Evolutionary conservation across 2,113 vertebrate species (phyloP), one percentile per base, ranked within the genome.

Genomic region (Brevimyrus niger): DNA sequence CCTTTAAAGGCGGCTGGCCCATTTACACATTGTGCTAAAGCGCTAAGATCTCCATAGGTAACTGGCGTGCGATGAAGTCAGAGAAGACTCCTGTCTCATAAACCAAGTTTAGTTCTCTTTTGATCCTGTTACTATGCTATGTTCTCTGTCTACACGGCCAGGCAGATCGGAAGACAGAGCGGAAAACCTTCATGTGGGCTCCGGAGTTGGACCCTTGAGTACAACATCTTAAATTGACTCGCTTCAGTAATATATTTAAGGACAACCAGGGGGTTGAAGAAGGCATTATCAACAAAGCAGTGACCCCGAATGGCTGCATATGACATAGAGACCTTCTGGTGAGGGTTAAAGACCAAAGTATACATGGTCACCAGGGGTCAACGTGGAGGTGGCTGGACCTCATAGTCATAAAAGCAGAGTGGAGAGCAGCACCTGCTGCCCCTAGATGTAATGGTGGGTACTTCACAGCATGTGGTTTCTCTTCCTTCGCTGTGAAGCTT

Each of bases 1-100:
- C 92, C 91, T 92, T 94, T 92, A 92, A 84, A n/a, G 42, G 82
- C 0, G 15, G 44, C 8, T 7, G 35, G 73, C 17, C 31, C 35
- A 15, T 80, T 42, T 42, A 80, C 17, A 80, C 73, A 11, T 80
- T 19, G 69, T 13, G 13, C 35, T 80, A 35, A 5, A 84, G 44
- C 0, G 23, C 9, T 47, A 84, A 47, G 15, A 23, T 84, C 38
- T 46, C 21, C 19, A 84, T 84, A 84, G 38, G 4, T 84, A 84
- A 27, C 47, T 84, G 42, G 19, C 3, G 3, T 47, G 21, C 42
- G 47, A 8, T 44, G 76, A 38, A 82, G 11, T 51, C 65, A 35
- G 19, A 80, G 35, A 15, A 76, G 15, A 35, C 69, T 38, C 35
- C 69, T 76, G 31, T 38, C 69, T 15, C 35, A 17, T 38, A 80